Evolutionary conservation across 2,113 vertebrate species (phyloP), one percentile per base, ranked within the genome.

Genomic region (Xerus inauris): DNA sequence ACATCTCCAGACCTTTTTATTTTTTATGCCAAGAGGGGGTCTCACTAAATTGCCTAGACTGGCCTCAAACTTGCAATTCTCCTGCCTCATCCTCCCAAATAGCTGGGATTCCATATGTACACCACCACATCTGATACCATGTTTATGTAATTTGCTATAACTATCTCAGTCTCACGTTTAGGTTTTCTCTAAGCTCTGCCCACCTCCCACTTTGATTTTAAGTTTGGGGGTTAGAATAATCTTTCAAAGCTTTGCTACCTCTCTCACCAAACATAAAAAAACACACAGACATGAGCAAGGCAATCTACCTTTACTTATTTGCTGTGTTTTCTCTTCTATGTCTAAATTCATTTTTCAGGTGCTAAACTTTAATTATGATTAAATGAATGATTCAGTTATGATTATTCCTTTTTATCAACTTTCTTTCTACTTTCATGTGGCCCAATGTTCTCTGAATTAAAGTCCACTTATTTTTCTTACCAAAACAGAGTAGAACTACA

Each of bases 261-360:
- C 5, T 13, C 5, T 51, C 16, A 71, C 49, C 26, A 54, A 57
- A 38, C n/a, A 84, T 0, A 54, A 17, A 62, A 8, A 71, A 2
- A 32, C 8, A 40, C 35, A 47, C 28, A 49, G 3, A 42, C 26
- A 86, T 73, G 62, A 69, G 40, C 80, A 72, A 92, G 45, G 69
- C 51, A 77, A 45, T 93, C 20, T 83, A 87, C 30, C 35, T 69
- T 87, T 76, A 83, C 26, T 77, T 90, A 87, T 87, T 84, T 94
- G 45, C 49, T 97, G 0, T 64, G 26, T 38, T 72, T 62, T 62
- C 42, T 86, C 38, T 84, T 94, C 51, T 4, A 45, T n/a, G 38
- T 91, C 75, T 93, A 91, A 93, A 79, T 71, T 89, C 40, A 86
- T 80, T 97, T 89, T 96, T 64, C 45, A 93, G 14, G 30, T 67